Percentiles rank a stretch among this genome's conserved stretches.
Conservation (phyloP, 2,113 vertebrate species). For the Phalacrocorax pelagicus region DNA sequence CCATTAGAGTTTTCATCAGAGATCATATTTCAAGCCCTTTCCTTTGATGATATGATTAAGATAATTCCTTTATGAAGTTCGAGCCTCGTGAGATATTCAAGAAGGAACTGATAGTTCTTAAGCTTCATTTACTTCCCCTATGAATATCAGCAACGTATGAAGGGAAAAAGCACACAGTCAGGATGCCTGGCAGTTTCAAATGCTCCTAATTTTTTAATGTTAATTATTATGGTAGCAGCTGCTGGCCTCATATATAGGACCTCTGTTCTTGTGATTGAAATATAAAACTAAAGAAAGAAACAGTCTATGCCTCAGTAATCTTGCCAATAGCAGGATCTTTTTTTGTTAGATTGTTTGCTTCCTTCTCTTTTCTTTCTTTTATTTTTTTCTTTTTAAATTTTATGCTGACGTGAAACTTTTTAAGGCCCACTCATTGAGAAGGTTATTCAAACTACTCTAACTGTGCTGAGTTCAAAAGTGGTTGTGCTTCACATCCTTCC, state of each 20-base stretch:
- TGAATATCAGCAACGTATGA: neutral
- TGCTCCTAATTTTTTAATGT: conserved; percentile 33
- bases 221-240: neutral
- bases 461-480: neutral
- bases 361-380: too few relatives aligned
- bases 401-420: neutral
- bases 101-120: conserved; percentile 65
- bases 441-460: neutral
- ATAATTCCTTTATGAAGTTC: conserved; percentile 76
- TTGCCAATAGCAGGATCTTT: neutral
- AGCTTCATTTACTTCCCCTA: conserved; percentile 24
- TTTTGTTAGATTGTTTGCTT: neutral
- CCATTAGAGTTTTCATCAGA: conserved; percentile 60
- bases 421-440: neutral
- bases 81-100: conserved; percentile 42
- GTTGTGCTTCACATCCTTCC: neutral
- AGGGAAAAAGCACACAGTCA: neutral
- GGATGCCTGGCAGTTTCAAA: conserved; percentile 44
- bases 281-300: neutral
- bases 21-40: conserved; percentile 74
- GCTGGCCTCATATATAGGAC: neutral
- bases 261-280: neutral
- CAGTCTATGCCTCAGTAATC: neutral
- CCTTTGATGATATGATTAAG: conserved; percentile 74
- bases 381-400: neutral